Conservation (phyloP, 2,113 vertebrate genomes). For the Mellivora capensis region DNA sequence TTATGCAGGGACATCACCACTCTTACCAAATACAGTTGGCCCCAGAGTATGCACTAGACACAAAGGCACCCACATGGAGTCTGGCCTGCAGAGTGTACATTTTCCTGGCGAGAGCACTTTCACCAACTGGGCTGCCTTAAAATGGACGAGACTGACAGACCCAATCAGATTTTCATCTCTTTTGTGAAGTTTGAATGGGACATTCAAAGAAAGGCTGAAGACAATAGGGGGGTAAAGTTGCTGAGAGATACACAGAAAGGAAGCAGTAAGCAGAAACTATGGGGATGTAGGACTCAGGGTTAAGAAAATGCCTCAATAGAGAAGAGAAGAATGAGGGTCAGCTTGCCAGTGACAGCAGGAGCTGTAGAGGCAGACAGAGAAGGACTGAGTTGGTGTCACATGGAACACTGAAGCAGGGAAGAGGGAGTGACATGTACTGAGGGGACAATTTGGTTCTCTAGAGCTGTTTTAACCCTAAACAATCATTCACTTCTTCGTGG, state of each 20-base stretch:
- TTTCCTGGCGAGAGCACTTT: conserved; percentile 7
- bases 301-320: conserved; percentile 53
- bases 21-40: background rate
- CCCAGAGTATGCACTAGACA: background rate
- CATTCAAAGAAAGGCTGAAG: conserved; percentile 51
- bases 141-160: conserved; percentile 31
- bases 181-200: conserved; percentile 66
- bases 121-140: conserved; percentile 11
- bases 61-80: background rate
- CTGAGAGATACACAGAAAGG: conserved; percentile 59
- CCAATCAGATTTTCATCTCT: conserved; percentile 56
- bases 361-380: background rate
- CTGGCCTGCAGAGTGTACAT: background rate
- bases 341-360: conserved; percentile 10
- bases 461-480: background rate
- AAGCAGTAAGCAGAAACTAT: conserved; percentile 65
- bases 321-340: conserved; percentile 44
- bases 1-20: background rate
- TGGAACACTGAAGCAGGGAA: background rate
- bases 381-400: background rate
- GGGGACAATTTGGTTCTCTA: background rate
- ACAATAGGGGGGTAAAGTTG: conserved; percentile 28
- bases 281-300: conserved; percentile 18
- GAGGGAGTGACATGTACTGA: background rate
- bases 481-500: background rate